Percentiles rank a stretch among this genome's conserved stretches.
Evolutionary conservation across 2,113 vertebrate species (phyloP).

Genomic region (Geococcyx californianus): DNA sequence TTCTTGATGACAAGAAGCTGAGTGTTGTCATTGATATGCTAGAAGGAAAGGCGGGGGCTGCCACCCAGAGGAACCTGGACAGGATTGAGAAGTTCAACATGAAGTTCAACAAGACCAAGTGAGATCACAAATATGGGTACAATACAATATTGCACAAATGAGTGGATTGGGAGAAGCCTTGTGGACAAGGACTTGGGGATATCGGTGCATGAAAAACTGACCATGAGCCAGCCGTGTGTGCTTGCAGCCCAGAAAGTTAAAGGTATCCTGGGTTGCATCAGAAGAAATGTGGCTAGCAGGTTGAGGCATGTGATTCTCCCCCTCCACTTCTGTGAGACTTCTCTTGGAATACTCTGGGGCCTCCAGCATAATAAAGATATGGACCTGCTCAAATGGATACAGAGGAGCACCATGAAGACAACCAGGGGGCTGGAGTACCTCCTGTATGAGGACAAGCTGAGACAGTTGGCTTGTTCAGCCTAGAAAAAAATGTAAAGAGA

Average conservation of each 20-base stretch:
- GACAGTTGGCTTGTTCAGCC: too few relatives aligned
- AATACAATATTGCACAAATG: too few relatives aligned
- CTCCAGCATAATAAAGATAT: too few relatives aligned
- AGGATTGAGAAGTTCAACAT: not conserved
- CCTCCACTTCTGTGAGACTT: too few relatives aligned
- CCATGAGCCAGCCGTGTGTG: fast-evolving
- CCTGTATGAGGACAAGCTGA: too few relatives aligned
- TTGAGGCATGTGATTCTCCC: too few relatives aligned
- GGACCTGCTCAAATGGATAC: too few relatives aligned
- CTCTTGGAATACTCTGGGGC: too few relatives aligned
- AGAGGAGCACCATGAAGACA: too few relatives aligned
- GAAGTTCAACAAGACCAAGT: not conserved
- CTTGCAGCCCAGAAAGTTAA: not conserved
- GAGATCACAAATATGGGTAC: not conserved
- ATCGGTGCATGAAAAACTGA: not conserved
- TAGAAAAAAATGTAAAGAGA: too few relatives aligned
- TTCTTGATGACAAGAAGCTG: not conserved
- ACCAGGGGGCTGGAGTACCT: too few relatives aligned
- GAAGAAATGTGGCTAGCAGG: too few relatives aligned
- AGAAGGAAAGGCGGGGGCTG: not conserved
- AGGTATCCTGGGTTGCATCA: not conserved
- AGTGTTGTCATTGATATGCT: not conserved
- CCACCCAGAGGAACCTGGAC: not conserved
- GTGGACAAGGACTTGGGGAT: not conserved
- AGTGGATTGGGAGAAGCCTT: not conserved